These are phyloP conservation scores for Calycopis cecrops DNA, from an alignment of 1,140 invertebrate species.

Conservation along the genomic window DNA sequence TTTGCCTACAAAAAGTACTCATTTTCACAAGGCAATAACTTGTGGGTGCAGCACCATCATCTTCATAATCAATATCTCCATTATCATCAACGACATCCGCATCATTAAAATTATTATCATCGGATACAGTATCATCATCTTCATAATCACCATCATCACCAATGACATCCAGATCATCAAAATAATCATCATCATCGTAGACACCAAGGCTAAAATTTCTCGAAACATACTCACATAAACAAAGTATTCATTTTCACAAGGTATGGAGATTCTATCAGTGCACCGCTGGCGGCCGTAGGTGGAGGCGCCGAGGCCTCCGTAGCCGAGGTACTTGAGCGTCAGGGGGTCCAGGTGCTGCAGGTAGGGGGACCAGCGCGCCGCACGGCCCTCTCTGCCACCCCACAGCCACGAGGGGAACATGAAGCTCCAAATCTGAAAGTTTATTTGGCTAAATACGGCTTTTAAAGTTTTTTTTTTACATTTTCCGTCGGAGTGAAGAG, in stretches of 20 bases:
- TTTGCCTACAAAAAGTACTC: no score
- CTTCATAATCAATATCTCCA: neutral
- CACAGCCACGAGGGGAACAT: neutral
- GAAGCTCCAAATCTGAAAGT: constrained; percentile 54
- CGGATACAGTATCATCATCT: no score
- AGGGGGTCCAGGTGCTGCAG: constrained; percentile 50
- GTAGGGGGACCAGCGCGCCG: constrained; percentile 60
- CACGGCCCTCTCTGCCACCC: constrained; percentile 33
- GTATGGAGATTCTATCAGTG: constrained; percentile 83
- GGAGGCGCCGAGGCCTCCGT: constrained; percentile 51
- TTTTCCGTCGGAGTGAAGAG: no score
- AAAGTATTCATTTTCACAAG: constrained; percentile 89
- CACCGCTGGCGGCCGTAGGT: constrained; percentile 75
- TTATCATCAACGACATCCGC: no score
- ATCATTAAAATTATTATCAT: no score
- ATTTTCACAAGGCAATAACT: neutral
- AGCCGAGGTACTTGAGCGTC: constrained; percentile 59
- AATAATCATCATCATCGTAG: no score
- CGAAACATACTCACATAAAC: constrained; percentile 77
- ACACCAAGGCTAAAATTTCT: no score
- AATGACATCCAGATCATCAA: no score
- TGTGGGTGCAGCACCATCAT: neutral
- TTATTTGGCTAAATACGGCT: constrained; percentile 22
- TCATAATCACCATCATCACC: no score
- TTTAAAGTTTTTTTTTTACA: no score